Evolutionary conservation across 1,140 invertebrate species (phyloP).

Genomic region (Zeugodacus cucurbitae): DNA sequence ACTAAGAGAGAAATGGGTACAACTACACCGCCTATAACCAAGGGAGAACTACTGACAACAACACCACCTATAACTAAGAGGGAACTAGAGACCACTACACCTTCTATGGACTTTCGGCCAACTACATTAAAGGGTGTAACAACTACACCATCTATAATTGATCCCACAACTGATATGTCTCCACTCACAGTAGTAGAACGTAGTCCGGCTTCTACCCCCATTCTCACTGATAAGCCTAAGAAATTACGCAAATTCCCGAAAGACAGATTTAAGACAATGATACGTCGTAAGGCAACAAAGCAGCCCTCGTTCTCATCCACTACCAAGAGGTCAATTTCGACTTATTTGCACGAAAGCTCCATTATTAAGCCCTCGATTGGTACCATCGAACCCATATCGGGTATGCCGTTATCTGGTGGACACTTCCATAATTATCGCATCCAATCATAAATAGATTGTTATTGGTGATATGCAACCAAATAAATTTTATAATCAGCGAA

Average conservation of each 20-base stretch:
- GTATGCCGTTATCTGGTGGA: background rate
- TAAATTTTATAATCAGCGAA: too few relatives aligned
- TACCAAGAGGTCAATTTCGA: background rate
- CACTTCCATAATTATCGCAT: background rate
- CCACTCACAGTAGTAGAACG: too few relatives aligned
- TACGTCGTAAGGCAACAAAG: background rate
- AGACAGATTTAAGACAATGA: background rate
- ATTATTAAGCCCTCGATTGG: background rate
- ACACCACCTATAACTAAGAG: background rate
- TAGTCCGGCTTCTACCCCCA: too few relatives aligned
- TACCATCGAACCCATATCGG: background rate
- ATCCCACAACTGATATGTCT: too few relatives aligned
- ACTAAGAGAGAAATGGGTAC: too few relatives aligned
- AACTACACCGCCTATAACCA: too few relatives aligned
- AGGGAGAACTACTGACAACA: background rate
- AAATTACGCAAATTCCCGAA: background rate
- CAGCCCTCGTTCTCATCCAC: background rate
- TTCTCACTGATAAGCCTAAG: background rate
- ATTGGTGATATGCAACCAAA: background rate
- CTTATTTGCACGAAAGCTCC: background rate
- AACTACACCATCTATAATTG: too few relatives aligned
- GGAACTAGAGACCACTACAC: background rate
- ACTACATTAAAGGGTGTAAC: background rate
- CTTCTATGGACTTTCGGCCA: background rate
- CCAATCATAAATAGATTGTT: background rate